phyloP scores from a whole-genome alignment of 1,140 invertebrate species.

The Aphidius ervi region DNA sequence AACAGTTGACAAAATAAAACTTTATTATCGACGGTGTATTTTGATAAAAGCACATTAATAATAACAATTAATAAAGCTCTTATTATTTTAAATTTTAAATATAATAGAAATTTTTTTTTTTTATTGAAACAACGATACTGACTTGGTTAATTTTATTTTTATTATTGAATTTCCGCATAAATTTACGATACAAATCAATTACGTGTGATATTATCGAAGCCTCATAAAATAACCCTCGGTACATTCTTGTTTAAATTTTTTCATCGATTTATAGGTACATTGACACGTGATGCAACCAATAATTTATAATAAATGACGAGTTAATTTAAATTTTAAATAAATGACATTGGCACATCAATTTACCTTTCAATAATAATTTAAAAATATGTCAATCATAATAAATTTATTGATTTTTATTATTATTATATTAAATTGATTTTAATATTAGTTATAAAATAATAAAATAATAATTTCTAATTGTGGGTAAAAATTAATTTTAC shows the following conservation, averaged over 20 bases:
- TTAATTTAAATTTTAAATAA: slow-evolving; percentile 1
- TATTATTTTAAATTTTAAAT: no score
- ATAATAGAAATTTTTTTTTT: no score
- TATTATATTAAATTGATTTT: neutral
- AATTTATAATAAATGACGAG: neutral
- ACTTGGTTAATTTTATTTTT: no score
- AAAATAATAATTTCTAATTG: no score
- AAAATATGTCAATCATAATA: no score
- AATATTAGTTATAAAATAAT: neutral
- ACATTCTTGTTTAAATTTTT: slow-evolving; percentile 37
- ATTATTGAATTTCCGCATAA: neutral
- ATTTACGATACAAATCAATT: slow-evolving; percentile 44
- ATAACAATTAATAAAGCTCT: no score
- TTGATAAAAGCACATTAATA: no score
- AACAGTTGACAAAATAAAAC: no score
- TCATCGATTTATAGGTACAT: slow-evolving; percentile 17
- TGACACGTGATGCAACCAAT: slow-evolving; percentile 13
- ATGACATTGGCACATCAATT: neutral
- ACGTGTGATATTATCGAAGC: slow-evolving; percentile 47
- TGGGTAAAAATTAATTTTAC: slow-evolving; percentile 26
- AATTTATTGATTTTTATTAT: neutral
- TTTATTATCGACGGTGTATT: no score
- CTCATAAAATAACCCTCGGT: slow-evolving; percentile 46
- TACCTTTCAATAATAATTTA: neutral
- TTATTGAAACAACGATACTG: no score